A percentile compares a stretch with the other conserved stretches of the same genome.
Conservation (phyloP, 1,140 invertebrate species). For the Cardiocondyla obscurior region DNA sequence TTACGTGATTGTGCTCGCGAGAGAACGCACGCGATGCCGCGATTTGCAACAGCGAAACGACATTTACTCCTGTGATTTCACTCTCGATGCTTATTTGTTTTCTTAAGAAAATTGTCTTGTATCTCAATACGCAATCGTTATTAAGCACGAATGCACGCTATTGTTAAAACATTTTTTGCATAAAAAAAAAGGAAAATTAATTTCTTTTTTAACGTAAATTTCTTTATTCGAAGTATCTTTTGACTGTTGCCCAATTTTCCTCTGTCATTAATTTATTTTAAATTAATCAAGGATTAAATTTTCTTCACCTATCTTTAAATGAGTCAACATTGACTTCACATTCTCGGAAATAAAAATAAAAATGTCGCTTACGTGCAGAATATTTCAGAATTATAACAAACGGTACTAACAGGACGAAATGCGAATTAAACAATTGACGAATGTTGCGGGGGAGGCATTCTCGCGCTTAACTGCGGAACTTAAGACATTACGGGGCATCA, state of each 20-base stretch:
- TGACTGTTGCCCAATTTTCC: not conserved
- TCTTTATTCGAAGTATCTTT: not conserved
- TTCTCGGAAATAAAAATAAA: not conserved
- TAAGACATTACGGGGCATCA: not conserved
- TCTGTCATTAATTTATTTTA: not conserved
- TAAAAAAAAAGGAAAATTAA: not conserved
- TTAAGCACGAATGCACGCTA: not conserved
- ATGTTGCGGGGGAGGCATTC: not conserved
- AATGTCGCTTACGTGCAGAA: not conserved
- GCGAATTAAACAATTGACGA: not conserved
- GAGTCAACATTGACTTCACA: too few relatives aligned
- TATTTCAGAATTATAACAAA: not conserved
- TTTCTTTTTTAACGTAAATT: not conserved
- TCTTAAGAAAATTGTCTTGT: not conserved
- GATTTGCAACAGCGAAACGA: constrained; percentile 15
- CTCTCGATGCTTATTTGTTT: not conserved
- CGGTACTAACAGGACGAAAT: not conserved
- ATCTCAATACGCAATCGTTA: not conserved
- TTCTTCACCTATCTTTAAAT: constrained; percentile 3
- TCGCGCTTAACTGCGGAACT: constrained; percentile 17
- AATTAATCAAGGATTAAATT: constrained; percentile 34
- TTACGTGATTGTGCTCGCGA: not conserved
- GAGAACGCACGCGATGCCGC: constrained; percentile 6
- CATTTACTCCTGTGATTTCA: not conserved
- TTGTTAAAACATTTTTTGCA: not conserved